These are phyloP conservation scores for Rhagophthalmus giganteus DNA, from an alignment of 2,888 invertebrate genomes.

Conservation along the genomic window DNA sequence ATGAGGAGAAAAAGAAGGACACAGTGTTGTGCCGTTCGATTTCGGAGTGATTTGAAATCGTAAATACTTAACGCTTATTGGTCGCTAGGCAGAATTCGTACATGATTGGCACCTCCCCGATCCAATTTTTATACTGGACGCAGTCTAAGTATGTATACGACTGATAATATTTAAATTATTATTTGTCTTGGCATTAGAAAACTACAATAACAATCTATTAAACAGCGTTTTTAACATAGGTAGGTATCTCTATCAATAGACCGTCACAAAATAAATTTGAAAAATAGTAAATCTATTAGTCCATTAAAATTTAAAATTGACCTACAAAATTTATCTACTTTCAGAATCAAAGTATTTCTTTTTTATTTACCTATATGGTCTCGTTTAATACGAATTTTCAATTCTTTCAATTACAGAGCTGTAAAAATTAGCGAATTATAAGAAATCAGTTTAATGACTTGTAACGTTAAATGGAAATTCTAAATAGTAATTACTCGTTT, in stretches of 20 bases:
- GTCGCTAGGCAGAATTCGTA: too few relatives aligned
- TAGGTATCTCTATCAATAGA: too few relatives aligned
- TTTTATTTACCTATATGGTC: conserved; percentile 18
- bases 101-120: too few relatives aligned
- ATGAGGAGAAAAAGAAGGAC: too few relatives aligned
- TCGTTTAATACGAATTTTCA: conserved; percentile 14
- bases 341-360: conserved; percentile 23
- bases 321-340: too few relatives aligned
- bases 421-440: conserved; percentile 23
- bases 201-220: conserved; percentile 25
- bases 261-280: conserved; percentile 26
- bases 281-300: conserved; percentile 28
- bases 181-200: conserved; percentile 28
- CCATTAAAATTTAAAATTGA: conserved; percentile 26
- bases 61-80: too few relatives aligned
- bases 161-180: too few relatives aligned
- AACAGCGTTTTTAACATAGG: conserved; percentile 18
- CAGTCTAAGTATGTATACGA: too few relatives aligned
- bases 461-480: not conserved
- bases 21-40: too few relatives aligned
- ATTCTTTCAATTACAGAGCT: conserved; percentile 25
- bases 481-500: not conserved
- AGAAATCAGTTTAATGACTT: not conserved
- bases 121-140: too few relatives aligned
- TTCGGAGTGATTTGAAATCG: not conserved